A percentile compares a stretch with the other conserved stretches of the same genome.
These are phyloP conservation scores for Neotoxoptera formosana DNA, from an alignment of 1,140 invertebrate species.

Conservation along the genomic window DNA sequence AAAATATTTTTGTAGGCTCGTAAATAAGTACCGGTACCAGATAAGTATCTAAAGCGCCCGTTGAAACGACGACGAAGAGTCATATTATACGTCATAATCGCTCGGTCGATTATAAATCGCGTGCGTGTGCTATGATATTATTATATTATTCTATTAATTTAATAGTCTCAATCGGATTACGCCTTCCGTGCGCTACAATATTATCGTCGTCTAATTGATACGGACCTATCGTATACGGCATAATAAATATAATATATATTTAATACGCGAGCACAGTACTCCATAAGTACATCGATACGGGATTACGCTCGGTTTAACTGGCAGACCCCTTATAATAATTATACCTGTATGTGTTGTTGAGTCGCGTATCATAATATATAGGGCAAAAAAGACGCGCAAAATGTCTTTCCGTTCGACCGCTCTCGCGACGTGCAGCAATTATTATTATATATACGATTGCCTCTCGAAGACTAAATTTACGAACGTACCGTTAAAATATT, in stretches of 20 bases:
- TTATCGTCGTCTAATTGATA: neutral
- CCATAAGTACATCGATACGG: neutral
- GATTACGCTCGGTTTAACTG: neutral
- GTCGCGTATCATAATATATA: neutral
- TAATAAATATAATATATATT: neutral
- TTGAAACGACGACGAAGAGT: neutral
- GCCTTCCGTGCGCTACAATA: neutral
- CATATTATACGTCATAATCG: neutral
- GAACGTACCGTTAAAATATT: no score
- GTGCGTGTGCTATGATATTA: neutral
- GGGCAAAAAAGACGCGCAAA: neutral
- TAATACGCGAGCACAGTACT: neutral
- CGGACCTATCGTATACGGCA: neutral
- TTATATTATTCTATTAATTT: neutral
- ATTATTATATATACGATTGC: neutral
- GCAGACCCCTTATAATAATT: neutral
- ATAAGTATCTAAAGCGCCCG: neutral
- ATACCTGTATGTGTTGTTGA: no score
- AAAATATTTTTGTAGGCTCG: neutral
- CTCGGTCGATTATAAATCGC: neutral
- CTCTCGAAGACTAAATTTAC: neutral
- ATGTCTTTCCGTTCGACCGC: neutral
- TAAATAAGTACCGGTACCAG: no score
- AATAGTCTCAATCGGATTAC: conserved; percentile 9
- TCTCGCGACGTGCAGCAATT: neutral